These are phyloP conservation scores for Intellagama lesueurii DNA, from an alignment of 2,797 vertebrate genomes.

Conservation along the genomic window DNA sequence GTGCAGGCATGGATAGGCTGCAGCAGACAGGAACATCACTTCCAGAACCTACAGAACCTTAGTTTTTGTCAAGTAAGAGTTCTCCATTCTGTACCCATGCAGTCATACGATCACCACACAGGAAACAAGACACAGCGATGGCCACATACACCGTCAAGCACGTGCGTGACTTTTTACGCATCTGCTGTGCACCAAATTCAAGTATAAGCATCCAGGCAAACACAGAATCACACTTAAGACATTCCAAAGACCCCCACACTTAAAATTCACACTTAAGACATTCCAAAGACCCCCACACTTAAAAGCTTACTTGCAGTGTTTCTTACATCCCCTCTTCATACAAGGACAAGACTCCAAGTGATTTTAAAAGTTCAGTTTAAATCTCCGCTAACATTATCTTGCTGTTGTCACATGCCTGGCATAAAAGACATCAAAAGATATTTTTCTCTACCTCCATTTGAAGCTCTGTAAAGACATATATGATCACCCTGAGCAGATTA, in stretches of 20 bases:
- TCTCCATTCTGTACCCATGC: not conserved
- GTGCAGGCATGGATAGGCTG: no score
- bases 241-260: not conserved
- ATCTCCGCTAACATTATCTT: not conserved
- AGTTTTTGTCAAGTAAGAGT: not conserved
- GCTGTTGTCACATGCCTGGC: not conserved
- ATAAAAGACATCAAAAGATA: no score
- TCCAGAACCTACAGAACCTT: not conserved
- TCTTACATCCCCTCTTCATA: not conserved
- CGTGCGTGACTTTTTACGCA: not conserved
- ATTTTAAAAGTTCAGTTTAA: not conserved
- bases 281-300: not conserved
- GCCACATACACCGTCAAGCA: not conserved
- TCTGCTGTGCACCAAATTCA: not conserved
- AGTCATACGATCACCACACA: not conserved
- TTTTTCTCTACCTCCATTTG: not conserved
- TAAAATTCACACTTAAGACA: not conserved
- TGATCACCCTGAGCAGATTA: not conserved
- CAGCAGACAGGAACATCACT: not conserved
- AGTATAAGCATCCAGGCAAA: not conserved
- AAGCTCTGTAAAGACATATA: not conserved
- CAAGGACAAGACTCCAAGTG: not conserved
- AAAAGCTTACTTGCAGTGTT: not conserved
- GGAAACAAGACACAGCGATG: not conserved
- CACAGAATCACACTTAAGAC: not conserved